Evolutionary conservation across 2,888 invertebrate species (phyloP), one percentile per base, ranked within the genome.

Genomic region (Trachelus iudaicus): DNA sequence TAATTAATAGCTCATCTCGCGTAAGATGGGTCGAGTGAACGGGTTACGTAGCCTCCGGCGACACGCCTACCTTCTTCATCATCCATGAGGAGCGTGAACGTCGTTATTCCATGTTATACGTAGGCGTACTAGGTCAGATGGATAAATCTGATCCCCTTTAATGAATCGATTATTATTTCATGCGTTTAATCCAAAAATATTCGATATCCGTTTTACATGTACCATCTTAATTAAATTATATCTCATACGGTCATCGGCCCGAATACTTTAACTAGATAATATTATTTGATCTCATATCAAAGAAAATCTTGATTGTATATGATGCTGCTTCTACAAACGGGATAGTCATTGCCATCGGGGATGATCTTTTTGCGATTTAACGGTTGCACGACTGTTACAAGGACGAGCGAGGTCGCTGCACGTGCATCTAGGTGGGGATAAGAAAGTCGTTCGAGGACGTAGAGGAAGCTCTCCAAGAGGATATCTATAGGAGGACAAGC

Each of bases 351-450:
- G 56, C 56, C 56, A 56, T 56, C 56, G 56, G 56, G 56, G 56
- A 56, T 56, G 56, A 56, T 56, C 80, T 81, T 78, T 76, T 77
- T 79, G 78, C 81, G 78, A 80, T 81, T 80, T 73, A 85, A 85
- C 83, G 80, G 84, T 85, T 81, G 82, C 78, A 80, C 77, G 83
- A 79, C 78, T 80, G 80, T 81, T 81, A 83, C 84, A 83, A 84
- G 82, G 82, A 82, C 82, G 82, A 81, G 73, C 81, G 74, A 77
- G 78, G 81, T 81, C 80, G 81, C 80, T 80, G 77, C 75, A 77
- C 71, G 71, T 71, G 4, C 33, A 71, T 56, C 31, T 6, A 31
- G 23, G 71, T 31, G 71, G 71, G 71, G 71, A 71, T 71, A 34
- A 71, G 71, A 71, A 34, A 71, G 31, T 31, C 71, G 31, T 33